Base-by-base conservation (phyloP, 92 coral and sea anemone species). In the Parazoanthus swiftii region DNA sequence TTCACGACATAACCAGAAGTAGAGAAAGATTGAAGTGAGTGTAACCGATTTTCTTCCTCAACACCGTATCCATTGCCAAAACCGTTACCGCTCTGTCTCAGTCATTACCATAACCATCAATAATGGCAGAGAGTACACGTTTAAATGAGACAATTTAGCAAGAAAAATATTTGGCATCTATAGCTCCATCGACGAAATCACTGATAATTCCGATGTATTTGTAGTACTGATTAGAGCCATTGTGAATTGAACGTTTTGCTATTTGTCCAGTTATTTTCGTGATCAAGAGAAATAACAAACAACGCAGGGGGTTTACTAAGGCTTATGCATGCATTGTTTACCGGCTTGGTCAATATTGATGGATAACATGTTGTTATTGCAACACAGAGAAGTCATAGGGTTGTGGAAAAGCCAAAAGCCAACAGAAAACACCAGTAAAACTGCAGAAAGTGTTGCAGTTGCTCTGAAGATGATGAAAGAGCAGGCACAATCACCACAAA, bases 351-450 rank as follows among this genome's bases (percentile, higher is more conserved):
- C 18, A 33, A 33, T 26, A 36, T 23, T 74, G 21, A 74, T 33
- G n/a, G 21, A 18, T 76, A 39, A 76, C 80, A 76, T 8, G 23
- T 20, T 37, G 70, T 67, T 42, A 44, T 80, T 89, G 44, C 48
- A 38, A 48, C 44, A n/a, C 88, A 94, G 98, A 88, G 93, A 92
- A 38, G 91, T 95, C 65, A 91, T 95, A 35, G 91, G 92, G 35
- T 21, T 95, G 81, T 95, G 98, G 98, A 91, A 88, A 80, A 93
- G 91, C 18, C 90, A 91, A 73, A 93, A 93, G 70, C 98, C 96
- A 1, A 91, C 92, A 59, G 89, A 82, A 29, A 93, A 95, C 89
- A 93, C 92, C 66, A 95, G 93, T 74, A 91, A 92, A 86, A 93
- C 98, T 29, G 94, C 87, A 7, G 91, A 94, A 66, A 88, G 88